Evolutionary conservation across 2,797 vertebrate species (phyloP).

Genomic region (Danio choprae): DNA sequence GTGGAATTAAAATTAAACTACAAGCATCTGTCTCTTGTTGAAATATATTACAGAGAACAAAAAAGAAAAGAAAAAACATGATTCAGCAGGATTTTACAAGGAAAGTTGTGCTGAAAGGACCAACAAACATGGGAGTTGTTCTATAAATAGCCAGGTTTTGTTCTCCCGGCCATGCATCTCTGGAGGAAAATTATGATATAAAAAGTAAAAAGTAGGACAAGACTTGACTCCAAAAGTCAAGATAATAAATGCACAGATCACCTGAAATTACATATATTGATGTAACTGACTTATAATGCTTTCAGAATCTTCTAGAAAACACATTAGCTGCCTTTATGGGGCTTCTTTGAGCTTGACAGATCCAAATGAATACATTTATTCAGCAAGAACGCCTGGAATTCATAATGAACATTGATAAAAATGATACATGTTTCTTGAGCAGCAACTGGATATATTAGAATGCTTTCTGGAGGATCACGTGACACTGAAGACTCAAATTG

Average conservation of each 20-base stretch:
- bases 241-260: background rate
- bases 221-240: background rate
- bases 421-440: background rate
- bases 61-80: background rate
- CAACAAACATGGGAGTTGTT: background rate
- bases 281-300: no score
- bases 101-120: background rate
- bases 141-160: constrained; percentile 23
- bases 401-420: no score
- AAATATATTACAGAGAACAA: background rate
- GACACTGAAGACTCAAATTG: background rate
- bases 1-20: constrained; percentile 2
- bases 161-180: background rate
- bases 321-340: no score
- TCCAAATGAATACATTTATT: no score
- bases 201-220: background rate
- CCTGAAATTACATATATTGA: background rate
- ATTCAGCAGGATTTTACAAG: constrained; percentile 11
- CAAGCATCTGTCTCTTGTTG: constrained; percentile 25
- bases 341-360: no score
- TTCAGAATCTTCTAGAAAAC: no score
- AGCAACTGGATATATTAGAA: background rate
- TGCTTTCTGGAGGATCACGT: background rate
- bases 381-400: no score
- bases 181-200: no score